Evolutionary conservation across 2,797 vertebrate species (phyloP), one percentile per base, ranked within the genome.

Genomic region (Pseudocheirus occidentalis): DNA sequence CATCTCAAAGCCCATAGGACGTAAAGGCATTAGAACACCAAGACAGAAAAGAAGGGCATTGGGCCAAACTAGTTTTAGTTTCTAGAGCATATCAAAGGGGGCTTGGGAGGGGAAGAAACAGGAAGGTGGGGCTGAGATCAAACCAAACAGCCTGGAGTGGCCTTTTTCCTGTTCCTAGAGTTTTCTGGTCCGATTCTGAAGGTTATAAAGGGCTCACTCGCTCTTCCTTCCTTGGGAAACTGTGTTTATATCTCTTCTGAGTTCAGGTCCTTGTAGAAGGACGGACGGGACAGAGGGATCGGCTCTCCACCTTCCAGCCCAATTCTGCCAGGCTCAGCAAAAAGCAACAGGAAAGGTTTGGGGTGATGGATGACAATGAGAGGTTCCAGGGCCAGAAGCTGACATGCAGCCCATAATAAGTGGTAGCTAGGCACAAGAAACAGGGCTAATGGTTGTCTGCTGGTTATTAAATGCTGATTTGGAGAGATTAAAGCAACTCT

Each of bases 171-270:
- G 96, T 96, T 97, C 94, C 90, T 95, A 96, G 95, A 96, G 3
- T 93, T 11, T 91, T 95, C 92, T 96, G 93, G 92, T 97, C 73
- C 96, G 94, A 95, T 97, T 97, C 92, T 94, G 55, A 96, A 98
- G 97, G 97, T 96, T 98, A 97, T 56, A 95, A 97, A 40, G 89
- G 96, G 92, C 52, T 97, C 96, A 97, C 12, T 10, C 92, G 96
- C 97, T 97, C 95, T 94, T 98, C 97, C 97, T 98, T 98, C 98
- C 97, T 96, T 94, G 95, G 95, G 98, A 98, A 98, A 98, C 97
- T 95, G 91, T 91, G 93, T 97, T 98, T 98, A 98, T 96, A 94
- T 97, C 96, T 94, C 92, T 94, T 98, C 98, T 96, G 90, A 97
- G 96, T 95, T 97, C 94, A 97, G 95, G 98, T 73, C 62, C 97